phyloP scores from a whole-genome alignment of 2,797 vertebrate genomes.

The Balearica regulorum region DNA sequence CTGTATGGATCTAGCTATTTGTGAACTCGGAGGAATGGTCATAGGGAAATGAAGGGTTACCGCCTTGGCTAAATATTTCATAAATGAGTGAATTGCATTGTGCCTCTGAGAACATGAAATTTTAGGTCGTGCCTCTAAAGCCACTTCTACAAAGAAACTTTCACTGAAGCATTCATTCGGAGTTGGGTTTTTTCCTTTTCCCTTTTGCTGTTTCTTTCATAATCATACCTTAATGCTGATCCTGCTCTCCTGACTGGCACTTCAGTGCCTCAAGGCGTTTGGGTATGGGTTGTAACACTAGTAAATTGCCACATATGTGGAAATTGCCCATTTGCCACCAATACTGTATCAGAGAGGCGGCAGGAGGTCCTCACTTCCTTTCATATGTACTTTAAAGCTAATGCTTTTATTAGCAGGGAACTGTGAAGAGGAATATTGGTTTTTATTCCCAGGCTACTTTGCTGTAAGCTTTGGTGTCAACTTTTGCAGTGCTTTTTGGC shows the following conservation, averaged over 20 bases:
- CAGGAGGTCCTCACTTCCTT: conserved; percentile 10
- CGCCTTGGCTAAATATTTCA: background rate
- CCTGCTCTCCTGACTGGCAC: conserved; percentile 6
- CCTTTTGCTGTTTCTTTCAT: background rate
- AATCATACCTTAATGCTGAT: background rate
- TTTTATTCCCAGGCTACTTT: conserved; percentile 38
- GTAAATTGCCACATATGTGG: conserved; percentile 13
- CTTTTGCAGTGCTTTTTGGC: conserved; percentile 15
- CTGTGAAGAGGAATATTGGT: conserved; percentile 10
- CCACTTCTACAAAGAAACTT: background rate
- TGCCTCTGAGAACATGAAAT: background rate
- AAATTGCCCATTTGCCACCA: conserved; percentile 42
- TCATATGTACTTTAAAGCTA: conserved; percentile 17
- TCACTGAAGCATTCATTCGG: background rate
- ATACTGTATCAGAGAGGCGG: conserved; percentile 10
- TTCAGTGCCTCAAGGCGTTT: conserved; percentile 21
- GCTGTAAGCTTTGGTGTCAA: conserved; percentile 16
- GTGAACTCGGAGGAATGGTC: background rate
- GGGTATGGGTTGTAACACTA: background rate
- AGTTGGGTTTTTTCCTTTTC: background rate
- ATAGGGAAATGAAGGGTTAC: background rate
- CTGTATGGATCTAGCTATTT: background rate
- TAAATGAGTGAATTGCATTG: background rate
- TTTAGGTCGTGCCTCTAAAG: background rate
- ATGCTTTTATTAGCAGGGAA: conserved; percentile 34